phyloP scores from a whole-genome alignment of 1,140 invertebrate species.

The Pectinophora gossypiella region DNA sequence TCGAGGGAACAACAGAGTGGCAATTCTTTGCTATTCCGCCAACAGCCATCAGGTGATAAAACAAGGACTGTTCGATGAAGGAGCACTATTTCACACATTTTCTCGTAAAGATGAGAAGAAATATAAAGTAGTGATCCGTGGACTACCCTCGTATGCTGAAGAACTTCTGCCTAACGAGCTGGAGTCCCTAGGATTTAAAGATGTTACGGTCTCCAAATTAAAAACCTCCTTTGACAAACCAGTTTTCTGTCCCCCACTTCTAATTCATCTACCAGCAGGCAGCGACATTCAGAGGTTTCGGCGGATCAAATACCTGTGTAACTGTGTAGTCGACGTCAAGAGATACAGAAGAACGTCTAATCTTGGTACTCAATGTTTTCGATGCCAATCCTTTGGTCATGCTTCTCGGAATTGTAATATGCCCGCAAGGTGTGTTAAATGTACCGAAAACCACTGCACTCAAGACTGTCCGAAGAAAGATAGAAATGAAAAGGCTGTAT shows the following conservation, averaged over 20 bases:
- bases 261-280: neutral
- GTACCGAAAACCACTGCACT: neutral
- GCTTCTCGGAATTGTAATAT: neutral
- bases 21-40: neutral
- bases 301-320: neutral
- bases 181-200: neutral
- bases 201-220: neutral
- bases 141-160: neutral
- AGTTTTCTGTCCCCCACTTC: neutral
- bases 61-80: neutral
- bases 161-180: neutral
- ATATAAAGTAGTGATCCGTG: neutral
- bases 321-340: neutral
- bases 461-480: neutral
- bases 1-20: neutral
- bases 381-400: slow-evolving; percentile 3
- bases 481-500: neutral
- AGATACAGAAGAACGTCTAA: neutral
- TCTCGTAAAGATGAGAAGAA: slow-evolving; percentile 2
- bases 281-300: neutral
- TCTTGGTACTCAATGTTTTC: neutral
- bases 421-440: neutral
- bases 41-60: neutral
- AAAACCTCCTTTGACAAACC: neutral
- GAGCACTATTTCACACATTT: neutral